Percentiles rank a stretch among this genome's conserved stretches.
phyloP scores from a whole-genome alignment of 2,888 invertebrate species.

The Nymphalis urticae region DNA sequence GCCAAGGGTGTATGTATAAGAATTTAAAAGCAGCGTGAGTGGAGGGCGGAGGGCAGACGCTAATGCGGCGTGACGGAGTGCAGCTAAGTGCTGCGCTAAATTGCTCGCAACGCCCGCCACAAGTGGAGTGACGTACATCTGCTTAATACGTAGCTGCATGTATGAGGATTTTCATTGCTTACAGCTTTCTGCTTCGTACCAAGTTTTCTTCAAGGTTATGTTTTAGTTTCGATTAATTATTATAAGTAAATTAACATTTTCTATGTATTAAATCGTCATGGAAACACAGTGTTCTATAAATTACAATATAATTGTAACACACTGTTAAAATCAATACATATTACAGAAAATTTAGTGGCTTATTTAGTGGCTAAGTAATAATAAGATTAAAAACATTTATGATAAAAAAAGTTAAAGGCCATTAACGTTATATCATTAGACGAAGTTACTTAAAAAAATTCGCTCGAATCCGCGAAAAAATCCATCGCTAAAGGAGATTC shows the following conservation, averaged over 20 bases:
- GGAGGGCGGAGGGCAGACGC: constrained; percentile 41
- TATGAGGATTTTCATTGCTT: neutral
- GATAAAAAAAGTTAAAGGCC: neutral
- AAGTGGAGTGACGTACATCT: constrained; percentile 26
- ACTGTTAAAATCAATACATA: too few species aligned
- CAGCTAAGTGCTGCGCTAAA: constrained; percentile 64
- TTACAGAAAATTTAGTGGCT: too few species aligned
- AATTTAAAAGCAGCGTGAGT: constrained; percentile 22
- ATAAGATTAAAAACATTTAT: neutral
- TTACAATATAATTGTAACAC: too few species aligned
- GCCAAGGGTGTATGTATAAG: neutral
- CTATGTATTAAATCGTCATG: too few species aligned
- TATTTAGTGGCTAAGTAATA: too few species aligned
- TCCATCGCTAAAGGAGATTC: constrained; percentile 45
- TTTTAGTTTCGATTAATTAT: neutral
- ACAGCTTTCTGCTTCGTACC: neutral
- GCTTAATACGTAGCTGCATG: constrained; percentile 11
- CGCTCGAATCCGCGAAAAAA: constrained; percentile 7
- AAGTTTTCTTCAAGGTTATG: neutral
- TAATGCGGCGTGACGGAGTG: constrained; percentile 63
- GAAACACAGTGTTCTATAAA: too few species aligned
- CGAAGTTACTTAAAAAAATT: constrained; percentile 13
- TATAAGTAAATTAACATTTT: too few species aligned
- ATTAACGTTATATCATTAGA: constrained; percentile 8
- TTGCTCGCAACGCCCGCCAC: constrained; percentile 49